Conservation (phyloP, 1,140 invertebrate genomes). For the Portunus trituberculatus region DNA sequence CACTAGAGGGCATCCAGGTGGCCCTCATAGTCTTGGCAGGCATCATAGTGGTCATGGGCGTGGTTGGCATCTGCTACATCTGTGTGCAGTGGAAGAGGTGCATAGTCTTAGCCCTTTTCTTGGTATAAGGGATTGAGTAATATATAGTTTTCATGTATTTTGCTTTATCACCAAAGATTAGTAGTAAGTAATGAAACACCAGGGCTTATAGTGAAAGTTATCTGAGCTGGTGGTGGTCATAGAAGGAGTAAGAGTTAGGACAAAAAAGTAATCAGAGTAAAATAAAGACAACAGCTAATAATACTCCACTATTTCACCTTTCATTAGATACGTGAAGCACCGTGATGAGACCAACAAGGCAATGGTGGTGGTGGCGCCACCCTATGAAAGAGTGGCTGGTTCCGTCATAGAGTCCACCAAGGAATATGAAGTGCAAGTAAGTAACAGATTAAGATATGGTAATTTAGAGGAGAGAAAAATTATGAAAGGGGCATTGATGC, state of each 20-base stretch:
- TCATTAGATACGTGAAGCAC: constrained; percentile 56
- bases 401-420: constrained; percentile 65
- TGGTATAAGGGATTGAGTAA: not conserved
- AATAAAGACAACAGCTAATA: too few relatives aligned
- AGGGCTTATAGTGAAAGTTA: too few relatives aligned
- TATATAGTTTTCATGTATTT: not conserved
- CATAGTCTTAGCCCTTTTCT: constrained; percentile 77
- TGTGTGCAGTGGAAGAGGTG: constrained; percentile 95
- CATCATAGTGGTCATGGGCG: constrained; percentile 91
- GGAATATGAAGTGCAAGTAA: constrained; percentile 71
- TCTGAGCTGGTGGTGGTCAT: too few relatives aligned
- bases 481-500: too few relatives aligned
- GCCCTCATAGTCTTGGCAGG: constrained; percentile 92
- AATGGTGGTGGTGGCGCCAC: constrained; percentile 70
- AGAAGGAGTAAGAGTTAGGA: not conserved
- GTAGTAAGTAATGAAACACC: too few relatives aligned
- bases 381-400: constrained; percentile 64
- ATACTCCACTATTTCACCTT: not conserved
- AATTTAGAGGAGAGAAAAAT: too few relatives aligned
- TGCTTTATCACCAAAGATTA: not conserved
- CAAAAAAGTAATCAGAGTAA: not conserved
- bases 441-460: not conserved
- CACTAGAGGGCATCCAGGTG: constrained; percentile 88
- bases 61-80: constrained; percentile 93
- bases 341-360: constrained; percentile 64